Evolutionary conservation across 1,140 invertebrate species (phyloP), one percentile per base, ranked within the genome.

Genomic region (Magallana ariakensis): DNA sequence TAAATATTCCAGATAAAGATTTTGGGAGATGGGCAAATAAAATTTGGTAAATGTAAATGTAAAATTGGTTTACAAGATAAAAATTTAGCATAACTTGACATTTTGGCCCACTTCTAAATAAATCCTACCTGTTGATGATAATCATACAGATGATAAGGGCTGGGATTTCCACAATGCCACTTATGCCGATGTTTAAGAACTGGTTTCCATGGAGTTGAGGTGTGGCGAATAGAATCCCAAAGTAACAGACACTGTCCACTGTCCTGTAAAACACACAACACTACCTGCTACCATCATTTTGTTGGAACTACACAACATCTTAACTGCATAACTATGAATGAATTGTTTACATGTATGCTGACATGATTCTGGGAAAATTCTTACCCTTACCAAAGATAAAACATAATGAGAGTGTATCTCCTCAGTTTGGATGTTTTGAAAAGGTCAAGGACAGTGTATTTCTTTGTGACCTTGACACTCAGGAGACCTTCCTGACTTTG

Each of bases 141-240:
- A 89, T 91, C 82, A 93, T 91, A 75, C 91, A 90, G 11, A 93
- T 87, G 9, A 93, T 87, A 58, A 91, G 92, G 13, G 94, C 94
- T 11, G 93, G 93, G 8, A 94, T 90, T 83, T 94, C 94, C 8
- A 93, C 92, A 4, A 90, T 62, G n/a, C 92, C 94, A 87, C 92
- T 93, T 8, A 94, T 89, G 53, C 93, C 93, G 1, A 93, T 88
- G 85, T 94, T 94, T 13, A 94, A 66, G 84, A 92, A 94, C 75
- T 90, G 90, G 86, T 94, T 89, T 1, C 94, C 94, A 83, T 92
- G 90, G 54, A 94, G 86, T 0, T 87, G 84, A 5, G 93, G 91
- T n/a, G 91, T 93, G 81, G 88, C 89, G 75, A 94, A 92, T 26
- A 92, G 86, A n/a, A 94, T 91, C 9, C 94, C 94, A 88, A 93